phyloP scores from a whole-genome alignment of 1,140 invertebrate genomes.

The Calephelis virginiensis region DNA sequence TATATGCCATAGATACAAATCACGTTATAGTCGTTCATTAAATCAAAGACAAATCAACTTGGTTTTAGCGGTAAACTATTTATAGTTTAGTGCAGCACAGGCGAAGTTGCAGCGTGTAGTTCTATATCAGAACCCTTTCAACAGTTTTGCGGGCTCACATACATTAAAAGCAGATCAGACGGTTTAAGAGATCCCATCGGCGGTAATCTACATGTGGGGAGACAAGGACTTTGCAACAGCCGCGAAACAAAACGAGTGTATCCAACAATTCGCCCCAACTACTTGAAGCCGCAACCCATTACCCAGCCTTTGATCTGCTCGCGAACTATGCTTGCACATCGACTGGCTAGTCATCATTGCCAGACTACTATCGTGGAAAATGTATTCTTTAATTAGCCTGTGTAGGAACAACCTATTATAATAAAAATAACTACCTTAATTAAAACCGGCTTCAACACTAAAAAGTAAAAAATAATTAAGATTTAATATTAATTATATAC shows the following conservation, averaged over 20 bases:
- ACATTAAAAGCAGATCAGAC: constrained; percentile 14
- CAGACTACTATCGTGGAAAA: background rate
- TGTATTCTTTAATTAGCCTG: background rate
- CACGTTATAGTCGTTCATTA: too few species aligned
- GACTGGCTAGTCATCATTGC: constrained; percentile 43
- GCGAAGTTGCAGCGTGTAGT: background rate
- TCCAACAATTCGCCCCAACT: constrained; percentile 41
- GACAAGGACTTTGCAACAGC: constrained; percentile 35
- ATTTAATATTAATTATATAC: too few species aligned
- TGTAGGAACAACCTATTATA: background rate
- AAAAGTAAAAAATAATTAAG: too few species aligned
- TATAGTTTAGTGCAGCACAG: too few species aligned
- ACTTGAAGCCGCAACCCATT: constrained; percentile 31
- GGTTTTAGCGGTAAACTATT: too few species aligned
- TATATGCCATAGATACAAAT: too few species aligned
- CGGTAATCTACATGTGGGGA: constrained; percentile 10
- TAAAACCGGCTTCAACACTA: too few species aligned
- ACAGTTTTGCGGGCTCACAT: background rate
- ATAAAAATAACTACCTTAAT: background rate
- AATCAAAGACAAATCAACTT: too few species aligned
- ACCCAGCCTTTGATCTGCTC: constrained; percentile 48
- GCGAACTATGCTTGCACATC: constrained; percentile 48
- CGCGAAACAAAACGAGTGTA: constrained; percentile 37
- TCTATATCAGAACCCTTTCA: background rate
- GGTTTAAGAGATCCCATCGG: constrained; percentile 9